Evolutionary conservation across 30 jellyfish, hydroid and myxozoan species (phyloP).

Genomic region (Catostylus mosaicus): DNA sequence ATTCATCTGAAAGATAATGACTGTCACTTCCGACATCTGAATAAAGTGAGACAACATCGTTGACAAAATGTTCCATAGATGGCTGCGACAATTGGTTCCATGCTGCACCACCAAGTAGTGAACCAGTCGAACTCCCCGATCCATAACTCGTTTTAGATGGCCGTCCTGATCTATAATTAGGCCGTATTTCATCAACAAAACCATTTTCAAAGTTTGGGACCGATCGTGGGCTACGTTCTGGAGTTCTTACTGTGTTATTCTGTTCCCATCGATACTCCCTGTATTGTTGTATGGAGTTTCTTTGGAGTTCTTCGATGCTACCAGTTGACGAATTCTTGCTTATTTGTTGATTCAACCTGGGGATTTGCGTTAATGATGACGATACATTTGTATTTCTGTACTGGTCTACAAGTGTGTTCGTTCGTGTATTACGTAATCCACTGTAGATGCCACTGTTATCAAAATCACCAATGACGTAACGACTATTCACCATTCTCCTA

Average conservation of each 20-base stretch:
- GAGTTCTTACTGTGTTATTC: background rate
- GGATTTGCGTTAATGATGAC: slow-evolving; percentile 45
- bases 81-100: slow-evolving; percentile 74
- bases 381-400: slow-evolving; percentile 35
- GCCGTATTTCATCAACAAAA: background rate
- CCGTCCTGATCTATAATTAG: background rate
- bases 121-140: slow-evolving; percentile 17
- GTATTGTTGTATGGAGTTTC: background rate
- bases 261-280: background rate
- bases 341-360: slow-evolving; percentile 8
- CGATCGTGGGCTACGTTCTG: background rate
- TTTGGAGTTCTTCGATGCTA: slow-evolving; percentile 36
- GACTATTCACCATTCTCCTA: slow-evolving; percentile 35
- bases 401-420: slow-evolving; percentile 15
- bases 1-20: slow-evolving; percentile 18
- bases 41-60: slow-evolving; percentile 7
- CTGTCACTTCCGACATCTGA: background rate
- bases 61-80: slow-evolving; percentile 12
- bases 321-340: slow-evolving; percentile 2
- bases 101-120: slow-evolving; percentile 62
- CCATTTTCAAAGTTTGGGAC: slow-evolving; percentile 18
- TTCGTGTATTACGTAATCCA: slow-evolving; percentile 27
- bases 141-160: background rate
- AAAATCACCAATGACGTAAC: slow-evolving; percentile 84
- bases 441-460: slow-evolving; percentile 92